phyloP scores from a whole-genome alignment of 2,888 invertebrate genomes.

The Diarsia mendica region DNA sequence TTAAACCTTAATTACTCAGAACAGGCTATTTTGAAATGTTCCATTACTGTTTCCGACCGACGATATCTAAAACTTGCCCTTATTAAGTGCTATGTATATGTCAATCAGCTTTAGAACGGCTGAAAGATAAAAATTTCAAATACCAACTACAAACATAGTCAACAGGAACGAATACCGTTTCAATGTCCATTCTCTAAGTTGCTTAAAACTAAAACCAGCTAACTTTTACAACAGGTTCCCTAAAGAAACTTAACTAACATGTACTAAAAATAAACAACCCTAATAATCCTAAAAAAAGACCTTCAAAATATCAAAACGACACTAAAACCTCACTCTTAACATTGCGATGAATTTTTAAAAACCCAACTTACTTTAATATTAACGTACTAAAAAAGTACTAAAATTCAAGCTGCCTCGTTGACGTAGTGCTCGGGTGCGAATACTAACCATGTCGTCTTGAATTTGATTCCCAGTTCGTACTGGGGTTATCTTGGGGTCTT shows the following conservation, averaged over 20 bases:
- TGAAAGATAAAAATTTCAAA: not conserved
- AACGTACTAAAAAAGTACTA: not conserved
- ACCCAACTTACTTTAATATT: conserved; percentile 29
- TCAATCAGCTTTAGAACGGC: not conserved
- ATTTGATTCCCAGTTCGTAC: not conserved
- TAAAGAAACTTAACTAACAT: conserved; percentile 23
- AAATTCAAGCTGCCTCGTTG: conserved; percentile 19
- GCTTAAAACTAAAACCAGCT: not conserved
- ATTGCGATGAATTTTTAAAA: conserved; percentile 24
- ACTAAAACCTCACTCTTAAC: conserved; percentile 21
- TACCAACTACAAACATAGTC: not conserved
- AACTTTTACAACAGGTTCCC: conserved; percentile 8
- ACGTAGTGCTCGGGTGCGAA: not conserved
- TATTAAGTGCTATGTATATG: not conserved
- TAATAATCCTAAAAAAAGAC: conserved; percentile 22
- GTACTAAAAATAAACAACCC: conserved; percentile 27
- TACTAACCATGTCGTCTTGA: not conserved
- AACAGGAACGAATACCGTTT: not conserved
- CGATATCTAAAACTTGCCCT: not conserved
- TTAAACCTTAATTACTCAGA: no score
- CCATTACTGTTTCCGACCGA: no score
- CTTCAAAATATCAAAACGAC: conserved; percentile 11
- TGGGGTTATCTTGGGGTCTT: not conserved
- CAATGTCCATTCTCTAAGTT: not conserved
- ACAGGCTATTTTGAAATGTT: no score